A percentile compares a stretch with the other conserved stretches of the same genome.
Evolutionary conservation across 2,113 vertebrate species (phyloP).

Genomic region (Crotalus helleri): DNA sequence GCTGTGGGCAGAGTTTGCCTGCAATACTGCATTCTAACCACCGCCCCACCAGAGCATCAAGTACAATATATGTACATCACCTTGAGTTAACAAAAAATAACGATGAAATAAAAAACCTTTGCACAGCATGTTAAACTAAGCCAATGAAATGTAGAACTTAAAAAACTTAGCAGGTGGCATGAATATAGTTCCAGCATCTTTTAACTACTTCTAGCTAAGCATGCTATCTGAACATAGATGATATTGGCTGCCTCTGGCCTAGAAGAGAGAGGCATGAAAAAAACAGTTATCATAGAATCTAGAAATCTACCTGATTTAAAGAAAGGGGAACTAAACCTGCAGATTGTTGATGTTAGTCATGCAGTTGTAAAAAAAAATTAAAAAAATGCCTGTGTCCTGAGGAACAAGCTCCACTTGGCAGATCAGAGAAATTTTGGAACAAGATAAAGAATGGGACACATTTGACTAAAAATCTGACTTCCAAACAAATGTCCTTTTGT

Average conservation of each 20-base stretch:
- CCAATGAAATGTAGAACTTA: not conserved
- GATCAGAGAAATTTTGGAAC: not conserved
- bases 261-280: not conserved
- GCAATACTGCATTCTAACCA: too few species aligned
- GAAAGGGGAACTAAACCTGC: not conserved
- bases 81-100: not conserved
- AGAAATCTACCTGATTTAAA: not conserved
- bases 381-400: too few species aligned
- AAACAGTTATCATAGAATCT: not conserved
- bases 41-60: too few species aligned
- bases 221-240: not conserved
- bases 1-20: too few species aligned
- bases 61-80: not conserved
- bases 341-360: not conserved
- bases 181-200: not conserved
- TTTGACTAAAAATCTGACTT: not conserved
- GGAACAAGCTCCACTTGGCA: not conserved
- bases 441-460: not conserved
- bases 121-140: not conserved
- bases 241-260: not conserved
- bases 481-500: not conserved
- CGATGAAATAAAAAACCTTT: not conserved
- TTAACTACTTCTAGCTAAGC: not conserved
- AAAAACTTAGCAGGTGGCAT: not conserved
- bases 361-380: too few species aligned